Evolutionary conservation across 2,113 vertebrate species (phyloP).

Genomic region (Struthio camelus): DNA sequence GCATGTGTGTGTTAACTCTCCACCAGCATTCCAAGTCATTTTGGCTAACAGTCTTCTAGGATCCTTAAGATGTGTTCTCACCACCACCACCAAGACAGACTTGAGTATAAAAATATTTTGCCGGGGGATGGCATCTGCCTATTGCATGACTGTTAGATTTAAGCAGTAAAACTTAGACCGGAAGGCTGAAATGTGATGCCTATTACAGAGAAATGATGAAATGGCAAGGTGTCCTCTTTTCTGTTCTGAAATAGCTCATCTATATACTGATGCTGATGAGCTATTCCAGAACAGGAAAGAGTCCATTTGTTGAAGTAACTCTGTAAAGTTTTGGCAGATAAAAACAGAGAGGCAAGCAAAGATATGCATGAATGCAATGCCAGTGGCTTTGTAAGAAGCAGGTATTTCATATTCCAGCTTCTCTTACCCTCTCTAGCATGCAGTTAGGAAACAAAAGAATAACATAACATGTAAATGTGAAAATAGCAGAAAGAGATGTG

Average conservation of each 20-base stretch:
- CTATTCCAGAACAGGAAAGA: neutral
- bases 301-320: neutral
- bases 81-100: accelerated
- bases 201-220: neutral
- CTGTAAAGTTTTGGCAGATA: neutral
- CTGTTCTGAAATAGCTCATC: neutral
- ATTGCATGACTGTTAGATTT: neutral
- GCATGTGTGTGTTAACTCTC: neutral
- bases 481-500: neutral
- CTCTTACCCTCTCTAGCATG: neutral
- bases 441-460: neutral
- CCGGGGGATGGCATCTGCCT: neutral
- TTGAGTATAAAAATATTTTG: neutral
- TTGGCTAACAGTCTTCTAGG: neutral
- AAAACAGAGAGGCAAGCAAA: neutral
- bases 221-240: neutral
- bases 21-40: neutral
- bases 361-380: neutral
- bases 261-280: neutral
- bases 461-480: neutral
- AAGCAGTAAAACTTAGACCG: neutral
- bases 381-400: neutral
- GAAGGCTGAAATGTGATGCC: neutral
- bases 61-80: neutral
- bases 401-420: neutral